Conservation (phyloP, 2,797 vertebrate genomes). For the Brotula barbata region DNA sequence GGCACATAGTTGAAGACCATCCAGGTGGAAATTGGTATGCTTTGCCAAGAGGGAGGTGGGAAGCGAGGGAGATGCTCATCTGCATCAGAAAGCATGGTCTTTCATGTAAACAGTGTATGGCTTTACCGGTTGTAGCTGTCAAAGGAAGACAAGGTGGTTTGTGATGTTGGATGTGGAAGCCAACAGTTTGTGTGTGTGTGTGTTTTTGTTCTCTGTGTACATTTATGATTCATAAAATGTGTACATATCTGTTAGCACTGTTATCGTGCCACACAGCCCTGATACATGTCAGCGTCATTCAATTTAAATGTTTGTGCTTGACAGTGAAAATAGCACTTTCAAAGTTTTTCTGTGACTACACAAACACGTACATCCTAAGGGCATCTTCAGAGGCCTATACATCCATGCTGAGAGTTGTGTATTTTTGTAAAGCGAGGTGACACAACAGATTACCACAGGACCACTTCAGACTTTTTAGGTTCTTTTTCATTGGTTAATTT, state of each 20-base stretch:
- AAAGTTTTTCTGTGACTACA: not conserved
- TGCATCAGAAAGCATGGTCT: slow-evolving; percentile 58
- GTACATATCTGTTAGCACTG: slow-evolving; percentile 21
- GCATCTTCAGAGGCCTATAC: not conserved
- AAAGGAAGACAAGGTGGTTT: slow-evolving; percentile 34
- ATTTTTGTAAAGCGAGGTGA: slow-evolving; percentile 1
- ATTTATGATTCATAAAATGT: slow-evolving; percentile 35
- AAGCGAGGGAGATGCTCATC: slow-evolving; percentile 68
- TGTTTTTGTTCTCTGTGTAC: slow-evolving; percentile 36
- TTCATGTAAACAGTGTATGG: slow-evolving; percentile 54
- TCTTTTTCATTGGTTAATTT: no score
- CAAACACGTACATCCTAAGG: not conserved
- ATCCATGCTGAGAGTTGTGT: not conserved
- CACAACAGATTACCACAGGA: not conserved
- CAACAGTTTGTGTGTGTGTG: slow-evolving; percentile 29
- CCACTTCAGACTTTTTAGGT: not conserved
- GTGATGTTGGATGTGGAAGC: slow-evolving; percentile 32
- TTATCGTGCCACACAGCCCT: slow-evolving; percentile 4
- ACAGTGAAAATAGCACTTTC: slow-evolving; percentile 3
- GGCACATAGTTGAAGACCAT: slow-evolving; percentile 94
- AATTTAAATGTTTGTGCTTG: slow-evolving; percentile 8
- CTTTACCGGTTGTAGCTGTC: slow-evolving; percentile 61
- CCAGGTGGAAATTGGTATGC: slow-evolving; percentile 85
- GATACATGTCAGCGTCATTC: slow-evolving; percentile 4
- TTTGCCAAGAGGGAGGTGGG: slow-evolving; percentile 75